phyloP scores from a whole-genome alignment of 2,888 invertebrate genomes.

The Noctua comes region DNA sequence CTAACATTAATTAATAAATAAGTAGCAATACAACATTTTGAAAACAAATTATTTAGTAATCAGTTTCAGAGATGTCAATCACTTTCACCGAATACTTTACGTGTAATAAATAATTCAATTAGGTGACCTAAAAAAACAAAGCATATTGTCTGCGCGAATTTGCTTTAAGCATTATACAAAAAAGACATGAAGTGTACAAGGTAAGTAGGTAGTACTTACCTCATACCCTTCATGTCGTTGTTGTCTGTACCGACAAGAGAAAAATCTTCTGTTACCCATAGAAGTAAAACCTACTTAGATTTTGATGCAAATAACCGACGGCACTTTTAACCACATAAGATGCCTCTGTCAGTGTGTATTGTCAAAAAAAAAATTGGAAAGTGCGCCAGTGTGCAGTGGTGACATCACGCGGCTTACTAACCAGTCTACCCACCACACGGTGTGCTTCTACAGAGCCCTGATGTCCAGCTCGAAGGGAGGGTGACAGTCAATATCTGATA shows the following conservation, averaged over 20 bases:
- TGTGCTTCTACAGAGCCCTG: no score
- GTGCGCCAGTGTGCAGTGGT: no score
- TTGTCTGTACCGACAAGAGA: no score
- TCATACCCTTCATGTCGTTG: no score
- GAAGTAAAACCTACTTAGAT: not conserved
- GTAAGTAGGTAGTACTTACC: not conserved
- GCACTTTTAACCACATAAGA: not conserved
- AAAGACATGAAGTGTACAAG: conserved; percentile 5
- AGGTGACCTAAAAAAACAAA: conserved; percentile 58
- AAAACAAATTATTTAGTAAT: conserved; percentile 61
- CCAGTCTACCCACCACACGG: no score
- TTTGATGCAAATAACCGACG: not conserved
- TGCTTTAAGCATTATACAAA: conserved; percentile 1
- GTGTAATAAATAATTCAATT: conserved; percentile 61
- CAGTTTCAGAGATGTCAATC: conserved; percentile 56
- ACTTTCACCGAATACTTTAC: conserved; percentile 63
- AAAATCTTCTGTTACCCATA: not conserved
- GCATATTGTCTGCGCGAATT: conserved; percentile 19
- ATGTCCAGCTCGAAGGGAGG: no score
- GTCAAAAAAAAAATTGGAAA: no score
- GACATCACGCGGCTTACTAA: no score
- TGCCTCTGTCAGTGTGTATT: not conserved
- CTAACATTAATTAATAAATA: conserved; percentile 8
- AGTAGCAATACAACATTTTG: conserved; percentile 27
- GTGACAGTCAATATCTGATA: no score